Evolutionary conservation across 1,140 invertebrate species (phyloP).

Genomic region (Galleria mellonella): DNA sequence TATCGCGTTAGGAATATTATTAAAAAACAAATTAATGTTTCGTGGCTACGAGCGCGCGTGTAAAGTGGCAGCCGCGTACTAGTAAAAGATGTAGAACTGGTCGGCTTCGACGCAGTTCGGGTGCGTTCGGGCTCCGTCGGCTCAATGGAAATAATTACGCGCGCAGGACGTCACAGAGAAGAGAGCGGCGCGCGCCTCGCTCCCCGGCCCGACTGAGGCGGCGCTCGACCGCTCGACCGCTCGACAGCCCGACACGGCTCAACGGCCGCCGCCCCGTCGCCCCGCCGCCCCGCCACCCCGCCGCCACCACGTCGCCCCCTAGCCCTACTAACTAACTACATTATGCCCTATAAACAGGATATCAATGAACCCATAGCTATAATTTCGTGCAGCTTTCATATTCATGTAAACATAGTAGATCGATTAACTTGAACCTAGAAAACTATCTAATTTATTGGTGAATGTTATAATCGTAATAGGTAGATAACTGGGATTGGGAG

Average conservation of each 20-base stretch:
- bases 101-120: slow-evolving; percentile 48
- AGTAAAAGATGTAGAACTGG: slow-evolving; percentile 49
- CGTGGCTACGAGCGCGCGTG: slow-evolving; percentile 29
- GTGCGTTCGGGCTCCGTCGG: slow-evolving; percentile 37
- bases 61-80: slow-evolving; percentile 52
- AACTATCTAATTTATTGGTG: too few relatives aligned
- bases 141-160: slow-evolving; percentile 43
- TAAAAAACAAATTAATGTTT: slow-evolving; percentile 2
- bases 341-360: not conserved
- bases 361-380: too few relatives aligned
- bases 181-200: too few relatives aligned
- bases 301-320: not conserved
- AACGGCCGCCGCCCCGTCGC: slow-evolving; percentile 20
- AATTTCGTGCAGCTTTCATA: too few relatives aligned
- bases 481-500: too few relatives aligned
- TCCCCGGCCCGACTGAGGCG: too few relatives aligned
- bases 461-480: too few relatives aligned
- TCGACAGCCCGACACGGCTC: slow-evolving; percentile 28
- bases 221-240: too few relatives aligned
- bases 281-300: not conserved
- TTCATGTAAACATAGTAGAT: too few relatives aligned
- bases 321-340: slow-evolving; percentile 16
- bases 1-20: slow-evolving; percentile 15
- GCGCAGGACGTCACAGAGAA: slow-evolving; percentile 32
- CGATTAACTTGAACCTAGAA: too few relatives aligned